Evolutionary conservation across 2,113 vertebrate species (phyloP).

Genomic region (Limnothrissa miodon): DNA sequence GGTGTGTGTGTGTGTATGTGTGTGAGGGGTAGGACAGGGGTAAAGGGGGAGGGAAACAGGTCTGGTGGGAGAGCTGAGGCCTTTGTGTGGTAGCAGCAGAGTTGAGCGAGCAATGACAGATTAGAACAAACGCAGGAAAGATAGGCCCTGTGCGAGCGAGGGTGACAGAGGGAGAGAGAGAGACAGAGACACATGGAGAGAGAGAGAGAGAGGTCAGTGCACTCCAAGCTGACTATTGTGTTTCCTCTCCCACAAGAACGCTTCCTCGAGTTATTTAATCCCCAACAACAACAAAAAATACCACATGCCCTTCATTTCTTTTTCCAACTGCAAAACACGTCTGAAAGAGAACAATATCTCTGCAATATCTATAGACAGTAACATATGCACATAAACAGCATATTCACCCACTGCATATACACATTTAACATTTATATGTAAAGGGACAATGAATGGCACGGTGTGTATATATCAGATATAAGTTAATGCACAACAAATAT

Average conservation of each 20-base stretch:
- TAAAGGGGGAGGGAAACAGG: neutral
- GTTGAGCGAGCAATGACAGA: conserved; percentile 14
- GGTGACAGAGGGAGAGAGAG: too few species aligned
- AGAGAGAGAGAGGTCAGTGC: conserved; percentile 33
- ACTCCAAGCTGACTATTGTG: conserved; percentile 42
- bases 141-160: conserved; percentile 29
- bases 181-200: too few species aligned
- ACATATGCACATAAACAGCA: neutral
- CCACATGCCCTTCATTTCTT: neutral
- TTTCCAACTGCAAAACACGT: neutral
- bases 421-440: too few species aligned
- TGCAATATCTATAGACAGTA: neutral
- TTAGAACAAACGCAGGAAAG: conserved; percentile 55
- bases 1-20: neutral
- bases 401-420: neutral
- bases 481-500: too few species aligned
- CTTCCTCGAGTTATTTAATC: conserved; percentile 23
- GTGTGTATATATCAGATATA: too few species aligned
- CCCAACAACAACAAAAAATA: neutral
- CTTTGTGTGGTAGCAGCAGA: neutral
- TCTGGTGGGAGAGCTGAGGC: neutral
- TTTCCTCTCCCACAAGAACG: conserved; percentile 31
- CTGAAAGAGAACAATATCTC: neutral
- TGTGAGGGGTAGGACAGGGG: too few species aligned
- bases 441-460: too few species aligned